phyloP scores from a whole-genome alignment of 2,888 invertebrate genomes.

The Meta bourneti region DNA sequence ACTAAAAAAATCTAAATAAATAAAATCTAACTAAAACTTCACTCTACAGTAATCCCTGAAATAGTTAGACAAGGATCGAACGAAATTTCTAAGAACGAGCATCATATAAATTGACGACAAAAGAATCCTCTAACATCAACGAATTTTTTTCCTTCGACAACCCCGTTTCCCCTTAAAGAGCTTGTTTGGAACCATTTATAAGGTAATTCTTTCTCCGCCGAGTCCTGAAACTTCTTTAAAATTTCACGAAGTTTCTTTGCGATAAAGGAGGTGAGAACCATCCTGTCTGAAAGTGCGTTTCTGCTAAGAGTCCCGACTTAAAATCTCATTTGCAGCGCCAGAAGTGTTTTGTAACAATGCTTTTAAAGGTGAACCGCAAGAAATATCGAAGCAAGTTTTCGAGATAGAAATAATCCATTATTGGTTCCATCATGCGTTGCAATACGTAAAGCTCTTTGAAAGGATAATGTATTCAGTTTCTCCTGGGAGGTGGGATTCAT shows the following conservation, averaged over 20 bases:
- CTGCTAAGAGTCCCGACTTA: background rate
- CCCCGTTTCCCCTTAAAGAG: background rate
- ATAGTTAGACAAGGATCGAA: background rate
- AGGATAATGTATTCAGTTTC: background rate
- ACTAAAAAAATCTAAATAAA: background rate
- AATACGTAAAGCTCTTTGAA: background rate
- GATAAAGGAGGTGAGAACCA: background rate
- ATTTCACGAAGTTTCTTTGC: background rate
- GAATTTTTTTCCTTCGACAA: background rate
- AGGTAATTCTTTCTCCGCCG: background rate
- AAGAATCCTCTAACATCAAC: background rate
- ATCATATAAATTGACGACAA: background rate
- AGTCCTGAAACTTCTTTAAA: background rate
- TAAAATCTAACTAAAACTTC: background rate
- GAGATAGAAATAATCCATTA: background rate
- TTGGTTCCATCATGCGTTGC: background rate
- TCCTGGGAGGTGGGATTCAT: background rate
- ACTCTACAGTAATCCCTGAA: background rate
- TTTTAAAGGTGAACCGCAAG: background rate
- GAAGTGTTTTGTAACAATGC: background rate
- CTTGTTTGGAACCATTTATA: background rate
- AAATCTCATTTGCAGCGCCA: background rate
- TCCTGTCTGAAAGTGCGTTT: background rate
- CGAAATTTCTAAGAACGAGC: background rate
- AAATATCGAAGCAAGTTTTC: background rate